Evolutionary conservation across 2,888 invertebrate species (phyloP).

Genomic region (Lycaena phlaeas): DNA sequence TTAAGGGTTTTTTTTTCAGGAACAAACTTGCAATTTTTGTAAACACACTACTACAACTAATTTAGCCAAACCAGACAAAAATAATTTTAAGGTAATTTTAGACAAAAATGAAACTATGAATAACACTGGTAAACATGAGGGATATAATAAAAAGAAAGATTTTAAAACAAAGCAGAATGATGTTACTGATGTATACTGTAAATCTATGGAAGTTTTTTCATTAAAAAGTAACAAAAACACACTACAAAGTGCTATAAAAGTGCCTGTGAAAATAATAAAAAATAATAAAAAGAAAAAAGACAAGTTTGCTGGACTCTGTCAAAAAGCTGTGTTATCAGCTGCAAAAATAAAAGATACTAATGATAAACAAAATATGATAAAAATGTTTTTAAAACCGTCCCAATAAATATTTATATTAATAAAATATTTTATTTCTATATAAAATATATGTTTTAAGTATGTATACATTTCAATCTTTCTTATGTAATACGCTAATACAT

Average conservation of each 20-base stretch:
- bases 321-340: conserved; percentile 51
- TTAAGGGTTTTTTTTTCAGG: conserved; percentile 31
- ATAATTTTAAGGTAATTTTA: background rate
- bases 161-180: background rate
- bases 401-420: conserved; percentile 20
- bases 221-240: conserved; percentile 45
- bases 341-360: conserved; percentile 43
- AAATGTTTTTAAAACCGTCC: conserved; percentile 53
- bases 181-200: conserved; percentile 43
- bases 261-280: conserved; percentile 41
- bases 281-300: conserved; percentile 61
- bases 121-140: too few relatives aligned
- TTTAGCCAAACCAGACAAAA: conserved; percentile 31
- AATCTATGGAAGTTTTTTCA: conserved; percentile 47
- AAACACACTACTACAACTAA: conserved; percentile 29
- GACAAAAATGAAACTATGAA: background rate
- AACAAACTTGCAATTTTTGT: conserved; percentile 48
- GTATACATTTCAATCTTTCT: too few relatives aligned
- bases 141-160: too few relatives aligned
- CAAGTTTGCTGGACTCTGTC: conserved; percentile 57
- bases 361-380: conserved; percentile 36
- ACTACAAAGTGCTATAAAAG: conserved; percentile 28
- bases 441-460: conserved; percentile 14
- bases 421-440: conserved; percentile 6
- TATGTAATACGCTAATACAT: too few relatives aligned